Conservation (phyloP, 64 coral and sea anemone genomes). For the Stichodactyla mertensii region DNA sequence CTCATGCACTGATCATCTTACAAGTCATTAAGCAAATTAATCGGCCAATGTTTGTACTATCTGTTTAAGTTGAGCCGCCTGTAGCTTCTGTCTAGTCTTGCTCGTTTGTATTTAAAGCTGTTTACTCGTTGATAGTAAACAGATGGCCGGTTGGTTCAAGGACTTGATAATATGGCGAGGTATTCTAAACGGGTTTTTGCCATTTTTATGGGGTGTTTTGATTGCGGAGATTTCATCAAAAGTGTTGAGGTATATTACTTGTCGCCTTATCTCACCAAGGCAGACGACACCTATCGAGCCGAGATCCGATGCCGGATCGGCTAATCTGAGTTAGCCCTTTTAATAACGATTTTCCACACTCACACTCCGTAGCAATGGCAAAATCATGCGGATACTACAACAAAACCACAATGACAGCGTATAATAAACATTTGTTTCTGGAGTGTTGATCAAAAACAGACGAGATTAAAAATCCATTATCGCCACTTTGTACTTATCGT, state of each 20-base stretch:
- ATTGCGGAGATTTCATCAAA: conserved; percentile 23
- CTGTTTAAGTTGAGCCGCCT: conserved; percentile 23
- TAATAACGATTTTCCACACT: neutral
- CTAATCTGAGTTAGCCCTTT: neutral
- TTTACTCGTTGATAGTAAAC: conserved; percentile 8
- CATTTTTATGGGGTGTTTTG: neutral
- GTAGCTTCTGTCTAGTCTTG: neutral
- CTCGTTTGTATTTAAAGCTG: neutral
- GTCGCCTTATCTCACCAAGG: conserved; percentile 8
- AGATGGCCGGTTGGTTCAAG: conserved; percentile 3
- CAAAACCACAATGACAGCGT: neutral
- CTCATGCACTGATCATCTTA: conserved; percentile 25
- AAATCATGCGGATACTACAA: neutral
- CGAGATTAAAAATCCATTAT: conserved; percentile 10
- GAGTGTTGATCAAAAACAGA: neutral
- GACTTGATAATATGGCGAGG: conserved; percentile 27
- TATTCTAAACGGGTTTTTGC: conserved; percentile 11
- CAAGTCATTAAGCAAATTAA: conserved; percentile 28
- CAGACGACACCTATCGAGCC: conserved; percentile 12
- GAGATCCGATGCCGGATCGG: neutral
- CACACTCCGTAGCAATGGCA: neutral
- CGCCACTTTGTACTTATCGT: conserved; percentile 3
- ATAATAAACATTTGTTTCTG: neutral
- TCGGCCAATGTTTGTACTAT: conserved; percentile 20
- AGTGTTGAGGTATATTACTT: conserved; percentile 26